These are phyloP conservation scores for Dorcus hopei DNA, from an alignment of 2,888 invertebrate genomes.

Conservation along the genomic window DNA sequence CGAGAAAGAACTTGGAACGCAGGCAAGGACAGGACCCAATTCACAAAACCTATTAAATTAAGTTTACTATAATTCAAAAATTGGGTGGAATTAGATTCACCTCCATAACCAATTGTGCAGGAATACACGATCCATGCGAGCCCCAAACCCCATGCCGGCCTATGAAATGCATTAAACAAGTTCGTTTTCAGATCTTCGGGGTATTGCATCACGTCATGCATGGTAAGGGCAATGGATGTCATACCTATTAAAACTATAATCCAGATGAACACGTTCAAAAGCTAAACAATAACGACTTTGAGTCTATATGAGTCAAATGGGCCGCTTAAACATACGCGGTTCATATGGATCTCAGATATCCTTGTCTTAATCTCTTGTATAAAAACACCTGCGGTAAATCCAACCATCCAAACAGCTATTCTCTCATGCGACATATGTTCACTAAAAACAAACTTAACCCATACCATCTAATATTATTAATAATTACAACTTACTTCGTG, in stretches of 20 bases:
- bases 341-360: slow-evolving; percentile 3
- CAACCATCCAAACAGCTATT: slow-evolving; percentile 17
- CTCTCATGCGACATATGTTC: slow-evolving; percentile 20
- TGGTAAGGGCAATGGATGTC: slow-evolving; percentile 11
- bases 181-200: slow-evolving; percentile 9
- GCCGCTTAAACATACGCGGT: background rate
- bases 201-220: slow-evolving; percentile 8
- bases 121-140: no score
- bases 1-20: background rate
- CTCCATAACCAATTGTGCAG: no score
- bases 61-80: background rate
- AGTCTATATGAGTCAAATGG: background rate
- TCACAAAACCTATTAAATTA: slow-evolving; percentile 3
- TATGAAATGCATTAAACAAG: slow-evolving; percentile 13
- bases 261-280: slow-evolving; percentile 15
- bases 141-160: slow-evolving; percentile 11
- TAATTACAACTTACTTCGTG: background rate
- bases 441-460: background rate
- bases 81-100: background rate
- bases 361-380: slow-evolving; percentile 10
- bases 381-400: slow-evolving; percentile 17
- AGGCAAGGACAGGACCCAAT: background rate
- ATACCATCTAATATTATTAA: no score
- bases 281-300: background rate
- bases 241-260: slow-evolving; percentile 8